phyloP scores from a whole-genome alignment of 2,113 vertebrate species.

The Ceyx melanurus region DNA sequence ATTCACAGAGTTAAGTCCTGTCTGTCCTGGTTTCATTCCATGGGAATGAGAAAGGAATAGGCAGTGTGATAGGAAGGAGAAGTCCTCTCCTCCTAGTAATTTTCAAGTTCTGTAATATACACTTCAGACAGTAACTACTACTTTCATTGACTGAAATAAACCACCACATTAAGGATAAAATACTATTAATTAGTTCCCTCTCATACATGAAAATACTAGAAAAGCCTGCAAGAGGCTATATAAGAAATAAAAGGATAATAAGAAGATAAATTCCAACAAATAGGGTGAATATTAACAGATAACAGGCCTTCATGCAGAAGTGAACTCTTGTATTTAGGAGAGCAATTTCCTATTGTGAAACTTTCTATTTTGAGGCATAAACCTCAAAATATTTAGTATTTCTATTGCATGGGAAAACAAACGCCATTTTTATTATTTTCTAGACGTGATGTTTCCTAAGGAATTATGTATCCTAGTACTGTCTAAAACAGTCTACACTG shows the following conservation, averaged over 20 bases:
- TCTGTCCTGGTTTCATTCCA: not conserved
- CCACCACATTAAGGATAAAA: fast-evolving
- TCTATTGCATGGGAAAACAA: not conserved
- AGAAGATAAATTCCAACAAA: not conserved
- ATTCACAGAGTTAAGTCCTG: not conserved
- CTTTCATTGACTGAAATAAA: not conserved
- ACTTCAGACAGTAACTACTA: not conserved
- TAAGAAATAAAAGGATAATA: not conserved
- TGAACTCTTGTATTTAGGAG: not conserved
- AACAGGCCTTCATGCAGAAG: not conserved
- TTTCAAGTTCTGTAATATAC: not conserved
- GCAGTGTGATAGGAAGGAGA: not conserved
- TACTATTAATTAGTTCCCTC: not conserved
- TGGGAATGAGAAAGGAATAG: not conserved
- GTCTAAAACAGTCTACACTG: not conserved
- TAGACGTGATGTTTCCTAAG: not conserved
- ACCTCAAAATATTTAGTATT: too few relatives aligned
- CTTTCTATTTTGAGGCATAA: not conserved
- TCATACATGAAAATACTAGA: not conserved
- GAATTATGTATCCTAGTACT: not conserved
- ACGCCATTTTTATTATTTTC: not conserved
- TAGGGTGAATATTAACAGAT: not conserved
- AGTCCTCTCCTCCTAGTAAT: not conserved
- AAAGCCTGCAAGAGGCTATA: not conserved
- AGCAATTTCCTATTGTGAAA: not conserved